Evolutionary conservation across 2,113 vertebrate genomes (phyloP), one percentile per base, ranked within the genome.

Genomic region (Alces alces): DNA sequence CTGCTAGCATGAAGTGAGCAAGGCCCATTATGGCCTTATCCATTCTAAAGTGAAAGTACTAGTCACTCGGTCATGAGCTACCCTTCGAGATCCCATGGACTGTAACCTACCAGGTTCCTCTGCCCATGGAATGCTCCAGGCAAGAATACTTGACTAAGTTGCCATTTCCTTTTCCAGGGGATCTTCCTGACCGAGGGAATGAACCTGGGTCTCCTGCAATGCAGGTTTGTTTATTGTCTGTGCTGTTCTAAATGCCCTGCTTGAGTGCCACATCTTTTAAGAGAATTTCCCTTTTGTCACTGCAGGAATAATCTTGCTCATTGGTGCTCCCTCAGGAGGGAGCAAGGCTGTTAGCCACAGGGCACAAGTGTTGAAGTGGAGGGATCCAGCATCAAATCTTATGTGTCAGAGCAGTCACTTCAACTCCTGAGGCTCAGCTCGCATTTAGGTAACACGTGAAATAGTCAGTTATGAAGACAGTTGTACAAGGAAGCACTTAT

Each of bases 41-140:
- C 64, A 61, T 78, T 91, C 86, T 36, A 43, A 76, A 43, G 70
- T 15, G 12, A 8, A 43, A 27, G 70, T 43, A 6, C 14, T 43
- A 43, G 70, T 43, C 0, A 0, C 1, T 27, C 12, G 27, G 39
- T 76, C 12, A 0, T 43, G 39, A 43, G 27, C 11, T 43, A 76
- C 23, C 39, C 70, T 76, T 76, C 43, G 39, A 15, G 39, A 43
- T 43, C 11, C 23, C 39, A 76, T 7, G 23, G 23, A 14, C 36
- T 76, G 36, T 76, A 43, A 25, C 23, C 70, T 43, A 43, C 39
- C 70, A 27, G 23, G 70, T 7, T 43, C 70, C 39, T 76, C 39
- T 76, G 70, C 25, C 23, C 12, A 7, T 43, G 23, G 39, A 43
- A 43, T 27, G 14, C 36, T 76, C 39, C 70, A 76, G 70, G 70